Conservation (phyloP, 2,113 vertebrate species). For the Engraulis encrasicolus region DNA sequence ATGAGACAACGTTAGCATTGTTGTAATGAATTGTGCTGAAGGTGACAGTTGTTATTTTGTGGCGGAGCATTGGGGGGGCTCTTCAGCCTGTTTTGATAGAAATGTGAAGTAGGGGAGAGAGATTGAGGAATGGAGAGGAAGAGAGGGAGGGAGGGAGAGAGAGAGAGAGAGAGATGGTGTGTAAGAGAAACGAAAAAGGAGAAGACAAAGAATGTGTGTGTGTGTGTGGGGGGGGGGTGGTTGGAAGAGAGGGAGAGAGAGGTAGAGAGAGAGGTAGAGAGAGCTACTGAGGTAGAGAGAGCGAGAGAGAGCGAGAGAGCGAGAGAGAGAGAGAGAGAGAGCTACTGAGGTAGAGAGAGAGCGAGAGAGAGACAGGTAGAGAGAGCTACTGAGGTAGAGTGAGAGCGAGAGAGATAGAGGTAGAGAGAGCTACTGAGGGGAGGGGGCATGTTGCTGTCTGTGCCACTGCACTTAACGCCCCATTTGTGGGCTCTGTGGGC, state of each 20-base stretch:
- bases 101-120: slow-evolving; percentile 35
- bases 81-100: slow-evolving; percentile 42
- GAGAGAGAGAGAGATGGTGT: no score
- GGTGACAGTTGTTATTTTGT: slow-evolving; percentile 77
- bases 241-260: slow-evolving; percentile 20
- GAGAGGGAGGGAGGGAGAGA: no score
- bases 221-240: neutral
- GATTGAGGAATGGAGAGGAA: neutral
- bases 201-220: no score
- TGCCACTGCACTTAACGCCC: slow-evolving; percentile 69
- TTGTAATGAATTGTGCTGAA: slow-evolving; percentile 84
- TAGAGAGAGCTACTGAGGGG: slow-evolving; percentile 44
- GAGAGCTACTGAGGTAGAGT: neutral
- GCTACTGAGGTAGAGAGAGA: neutral
- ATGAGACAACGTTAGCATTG: slow-evolving; percentile 72
- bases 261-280: neutral
- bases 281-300: neutral
- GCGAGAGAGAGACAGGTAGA: slow-evolving; percentile 25
- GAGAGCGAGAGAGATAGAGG: slow-evolving; percentile 35
- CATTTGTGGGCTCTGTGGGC: slow-evolving; percentile 72
- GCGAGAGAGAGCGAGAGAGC: neutral
- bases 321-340: slow-evolving; percentile 17
- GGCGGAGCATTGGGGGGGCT: slow-evolving; percentile 31
- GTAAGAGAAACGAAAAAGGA: no score
- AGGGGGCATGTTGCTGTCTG: slow-evolving; percentile 53